Base-by-base conservation (phyloP, 1,140 invertebrate species). In the Cephus cinctus region DNA sequence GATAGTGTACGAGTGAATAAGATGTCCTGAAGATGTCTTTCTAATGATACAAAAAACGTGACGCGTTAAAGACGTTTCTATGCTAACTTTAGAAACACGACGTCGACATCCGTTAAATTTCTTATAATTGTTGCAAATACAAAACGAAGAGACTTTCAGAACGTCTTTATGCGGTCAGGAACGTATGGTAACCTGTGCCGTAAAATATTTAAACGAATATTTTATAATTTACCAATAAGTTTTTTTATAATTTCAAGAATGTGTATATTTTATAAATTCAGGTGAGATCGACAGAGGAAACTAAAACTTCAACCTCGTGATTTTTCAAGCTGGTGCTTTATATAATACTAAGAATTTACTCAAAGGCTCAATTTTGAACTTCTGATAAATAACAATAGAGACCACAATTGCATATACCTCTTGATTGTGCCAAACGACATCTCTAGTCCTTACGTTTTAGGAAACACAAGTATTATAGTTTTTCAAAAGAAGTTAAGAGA, bases 391-490 rank as follows among this genome's bases (percentile, higher is more conserved):
- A 67, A 16, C 65, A 65, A 14, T 65, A 52, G 6, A 66, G 57
- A 39, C 50, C 50, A 9, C 27, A 65, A 30, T 48, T 38, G 27
- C 25, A 41, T n/a, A 46, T 27, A 27, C 23, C 38, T 1, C 34
- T 56, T 19, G 49, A 54, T 11, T n/a, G 30, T 44, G 30, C 45
- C 9, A 45, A 30, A 11, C 27, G 58, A 34, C 35, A 47, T 5
- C 19, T 53, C 15, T 59, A 67, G 50, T 53, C 71, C 56, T 43
- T 67, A 64, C 54, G 62, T 62, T 47, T 79, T 71, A 62, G 68
- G n/a, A n/a, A 60, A 58, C 65, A 8, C 25, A n/a, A 8, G 25
- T 27, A 65, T 15, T 80, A 78, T 39, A 73, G 73, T 18, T 75
- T 78, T 38, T 65, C 63, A 5, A 80, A n/a, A n/a, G n/a, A n/a